Conservation (phyloP, 2,888 invertebrate genomes). For the Phrixothrix hirtus region DNA sequence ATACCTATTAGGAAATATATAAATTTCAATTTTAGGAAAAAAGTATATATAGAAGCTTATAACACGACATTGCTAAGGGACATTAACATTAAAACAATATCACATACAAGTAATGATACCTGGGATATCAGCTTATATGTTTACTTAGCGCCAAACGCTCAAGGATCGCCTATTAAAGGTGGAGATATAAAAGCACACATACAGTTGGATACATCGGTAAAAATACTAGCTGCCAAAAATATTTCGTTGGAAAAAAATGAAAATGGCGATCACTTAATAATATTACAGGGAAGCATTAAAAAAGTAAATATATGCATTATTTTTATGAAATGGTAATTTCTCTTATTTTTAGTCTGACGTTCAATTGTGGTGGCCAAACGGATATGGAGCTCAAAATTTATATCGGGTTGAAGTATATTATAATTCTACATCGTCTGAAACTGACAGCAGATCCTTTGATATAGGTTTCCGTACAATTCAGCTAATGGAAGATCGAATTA, state of each 20-base stretch:
- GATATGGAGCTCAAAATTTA: conserved; percentile 78
- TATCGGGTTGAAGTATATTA: conserved; percentile 66
- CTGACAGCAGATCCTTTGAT: conserved; percentile 59
- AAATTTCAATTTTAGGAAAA: conserved; percentile 63
- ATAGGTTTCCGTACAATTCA: conserved; percentile 88
- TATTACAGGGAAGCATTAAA: conserved; percentile 16
- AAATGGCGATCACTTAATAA: conserved; percentile 49
- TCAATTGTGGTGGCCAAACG: conserved; percentile 93
- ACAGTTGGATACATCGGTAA: conserved; percentile 28
- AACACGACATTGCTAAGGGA: conserved; percentile 67
- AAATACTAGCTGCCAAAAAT: conserved; percentile 19
- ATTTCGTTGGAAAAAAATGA: conserved; percentile 30
- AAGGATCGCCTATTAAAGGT: conserved; percentile 32
- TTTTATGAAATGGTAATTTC: conserved; percentile 18
- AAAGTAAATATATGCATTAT: conserved; percentile 34
- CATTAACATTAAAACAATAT: conserved; percentile 54
- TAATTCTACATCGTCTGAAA: conserved; percentile 49
- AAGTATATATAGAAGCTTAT: conserved; percentile 67
- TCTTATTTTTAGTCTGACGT: conserved; percentile 55
- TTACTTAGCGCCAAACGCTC: conserved; percentile 49
- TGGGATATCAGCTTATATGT: conserved; percentile 58
- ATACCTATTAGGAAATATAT: background rate
- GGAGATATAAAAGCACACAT: conserved; percentile 33
- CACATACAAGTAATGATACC: conserved; percentile 39
- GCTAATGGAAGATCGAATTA: conserved; percentile 72